Conservation (phyloP, 2,888 invertebrate genomes). For the Melanargia galathea region DNA sequence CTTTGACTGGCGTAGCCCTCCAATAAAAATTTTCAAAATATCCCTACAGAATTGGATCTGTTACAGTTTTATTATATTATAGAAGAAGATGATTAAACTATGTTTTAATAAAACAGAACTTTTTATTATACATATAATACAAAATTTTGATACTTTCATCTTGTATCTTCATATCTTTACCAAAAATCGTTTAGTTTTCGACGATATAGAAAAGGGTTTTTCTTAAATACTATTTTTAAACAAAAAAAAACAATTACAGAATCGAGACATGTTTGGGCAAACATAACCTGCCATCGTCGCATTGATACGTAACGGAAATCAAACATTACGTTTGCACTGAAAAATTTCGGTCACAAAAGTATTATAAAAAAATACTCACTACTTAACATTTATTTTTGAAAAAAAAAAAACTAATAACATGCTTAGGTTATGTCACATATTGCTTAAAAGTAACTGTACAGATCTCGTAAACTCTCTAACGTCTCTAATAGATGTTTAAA, state of each 20-base stretch:
- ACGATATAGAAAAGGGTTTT: not conserved
- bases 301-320: not conserved
- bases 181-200: not conserved
- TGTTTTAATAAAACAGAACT: too few species aligned
- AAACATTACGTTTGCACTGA: not conserved
- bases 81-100: too few species aligned
- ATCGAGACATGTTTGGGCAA: not conserved
- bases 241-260: not conserved
- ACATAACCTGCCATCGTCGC: not conserved
- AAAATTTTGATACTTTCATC: too few species aligned
- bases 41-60: too few species aligned
- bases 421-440: not conserved
- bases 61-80: too few species aligned
- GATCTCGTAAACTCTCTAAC: not conserved
- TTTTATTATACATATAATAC: too few species aligned
- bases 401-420: too few species aligned
- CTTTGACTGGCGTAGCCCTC: too few species aligned
- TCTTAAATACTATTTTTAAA: not conserved
- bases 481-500: not conserved
- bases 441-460: slow-evolving; percentile 7
- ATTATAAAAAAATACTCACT: too few species aligned
- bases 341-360: not conserved
- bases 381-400: too few species aligned
- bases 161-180: too few species aligned
- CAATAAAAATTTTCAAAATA: too few species aligned